Percentiles rank a stretch among this genome's conserved stretches.
Evolutionary conservation across 2,888 invertebrate genomes (phyloP).

Genomic region (Callinectes sapidus): DNA sequence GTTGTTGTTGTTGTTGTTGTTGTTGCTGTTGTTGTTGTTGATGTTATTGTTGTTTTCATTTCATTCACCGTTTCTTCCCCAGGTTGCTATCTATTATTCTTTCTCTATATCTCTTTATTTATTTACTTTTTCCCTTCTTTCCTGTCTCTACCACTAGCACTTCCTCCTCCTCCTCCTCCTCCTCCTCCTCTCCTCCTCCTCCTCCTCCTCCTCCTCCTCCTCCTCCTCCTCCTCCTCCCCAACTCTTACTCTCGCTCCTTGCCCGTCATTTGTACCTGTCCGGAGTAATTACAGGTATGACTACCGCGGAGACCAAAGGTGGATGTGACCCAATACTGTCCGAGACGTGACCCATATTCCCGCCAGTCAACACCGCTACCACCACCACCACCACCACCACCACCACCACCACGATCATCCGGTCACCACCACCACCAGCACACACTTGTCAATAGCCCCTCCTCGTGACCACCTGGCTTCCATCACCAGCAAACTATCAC

Average conservation of each 20-base stretch:
- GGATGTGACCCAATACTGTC: not conserved
- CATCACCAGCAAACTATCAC: not conserved
- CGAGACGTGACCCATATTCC: conserved; percentile 2
- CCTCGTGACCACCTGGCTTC: not conserved
- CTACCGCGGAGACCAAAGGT: conserved; percentile 4
- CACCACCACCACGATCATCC: not conserved
- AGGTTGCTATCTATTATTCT: not conserved
- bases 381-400: conserved; percentile 5
- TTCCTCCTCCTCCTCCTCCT: no score
- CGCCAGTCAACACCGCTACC: not conserved
- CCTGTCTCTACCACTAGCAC: no score
- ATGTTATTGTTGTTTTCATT: not conserved
- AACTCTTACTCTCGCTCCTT: not conserved
- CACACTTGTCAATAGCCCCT: not conserved
- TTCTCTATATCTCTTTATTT: not conserved
- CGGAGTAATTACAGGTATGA: conserved; percentile 2
- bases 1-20: not conserved
- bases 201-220: not conserved
- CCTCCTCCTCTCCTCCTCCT: no score
- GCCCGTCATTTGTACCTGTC: not conserved
- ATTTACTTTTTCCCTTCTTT: no score
- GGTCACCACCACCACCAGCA: not conserved
- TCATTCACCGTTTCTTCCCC: not conserved
- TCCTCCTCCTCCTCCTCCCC: not conserved
- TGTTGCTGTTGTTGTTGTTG: not conserved